A percentile compares a stretch with the other conserved stretches of the same genome.
phyloP scores from a whole-genome alignment of 2,113 vertebrate species.

The Fukomys damarensis region DNA sequence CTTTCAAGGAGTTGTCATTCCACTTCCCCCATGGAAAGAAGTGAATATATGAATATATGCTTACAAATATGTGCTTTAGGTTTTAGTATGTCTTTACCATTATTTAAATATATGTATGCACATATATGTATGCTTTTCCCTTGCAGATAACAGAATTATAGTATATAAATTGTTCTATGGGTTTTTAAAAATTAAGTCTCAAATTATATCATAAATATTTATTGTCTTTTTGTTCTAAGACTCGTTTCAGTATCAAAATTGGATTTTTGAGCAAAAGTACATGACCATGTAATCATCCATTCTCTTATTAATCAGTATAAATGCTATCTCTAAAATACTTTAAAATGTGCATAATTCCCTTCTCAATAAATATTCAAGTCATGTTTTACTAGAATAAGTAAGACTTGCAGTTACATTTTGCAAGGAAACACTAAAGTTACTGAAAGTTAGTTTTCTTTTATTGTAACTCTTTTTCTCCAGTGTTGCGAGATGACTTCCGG shows the following conservation, averaged over 20 bases:
- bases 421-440: not conserved
- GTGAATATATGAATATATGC: accelerated
- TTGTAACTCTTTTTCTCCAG: constrained; percentile 83
- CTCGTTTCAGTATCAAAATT: not conserved
- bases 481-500: constrained; percentile 98
- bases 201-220: not conserved
- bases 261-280: not conserved
- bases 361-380: not conserved
- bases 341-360: accelerated
- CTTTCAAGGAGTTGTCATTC: not conserved
- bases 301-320: not conserved
- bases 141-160: not conserved
- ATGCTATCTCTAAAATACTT: not conserved
- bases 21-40: not conserved
- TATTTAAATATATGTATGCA: not conserved
- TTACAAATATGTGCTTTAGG: not conserved
- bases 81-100: not conserved
- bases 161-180: not conserved
- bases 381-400: not conserved
- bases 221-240: not conserved
- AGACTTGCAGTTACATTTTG: not conserved
- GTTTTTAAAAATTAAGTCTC: not conserved
- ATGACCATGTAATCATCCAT: not conserved
- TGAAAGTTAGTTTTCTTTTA: not conserved
- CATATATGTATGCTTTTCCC: not conserved